Percentiles rank a stretch among this genome's conserved stretches.
phyloP scores from a whole-genome alignment of 2,113 vertebrate genomes.

The Porphyrio hochstetteri region DNA sequence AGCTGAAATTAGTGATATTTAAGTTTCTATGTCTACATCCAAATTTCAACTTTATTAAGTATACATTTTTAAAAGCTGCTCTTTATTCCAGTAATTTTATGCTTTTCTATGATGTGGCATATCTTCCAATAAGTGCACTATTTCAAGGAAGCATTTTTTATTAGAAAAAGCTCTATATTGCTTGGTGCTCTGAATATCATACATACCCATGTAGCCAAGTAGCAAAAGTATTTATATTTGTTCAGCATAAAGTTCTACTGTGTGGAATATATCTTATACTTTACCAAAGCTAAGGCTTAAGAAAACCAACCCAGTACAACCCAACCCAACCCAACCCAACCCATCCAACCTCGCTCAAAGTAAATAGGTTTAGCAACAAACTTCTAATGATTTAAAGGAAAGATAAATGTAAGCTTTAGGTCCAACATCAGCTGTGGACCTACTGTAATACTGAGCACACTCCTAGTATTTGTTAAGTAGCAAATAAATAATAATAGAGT shows the following conservation, averaged over 20 bases:
- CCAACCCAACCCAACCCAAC: rapidly evolving
- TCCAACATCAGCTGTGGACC: neutral
- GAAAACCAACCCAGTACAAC: neutral
- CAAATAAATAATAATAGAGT: neutral
- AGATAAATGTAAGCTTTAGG: neutral
- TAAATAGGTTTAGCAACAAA: neutral
- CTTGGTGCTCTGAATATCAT: neutral
- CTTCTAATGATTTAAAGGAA: neutral
- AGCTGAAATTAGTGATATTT: neutral
- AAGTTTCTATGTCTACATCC: neutral
- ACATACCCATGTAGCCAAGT: neutral
- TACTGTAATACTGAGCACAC: neutral
- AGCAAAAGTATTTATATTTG: neutral
- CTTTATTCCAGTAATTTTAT: neutral
- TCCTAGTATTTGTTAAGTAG: neutral
- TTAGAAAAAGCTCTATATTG: neutral
- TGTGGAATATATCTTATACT: neutral
- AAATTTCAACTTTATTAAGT: neutral
- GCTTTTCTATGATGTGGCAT: neutral
- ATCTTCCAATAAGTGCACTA: neutral
- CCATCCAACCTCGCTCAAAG: too few relatives aligned
- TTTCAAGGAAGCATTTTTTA: neutral
- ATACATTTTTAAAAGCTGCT: neutral
- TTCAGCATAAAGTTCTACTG: neutral
- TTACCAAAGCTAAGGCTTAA: neutral